phyloP scores from a whole-genome alignment of 37 sponge, comb jelly and placozoan species.

The Cliona cf. orientalis region DNA sequence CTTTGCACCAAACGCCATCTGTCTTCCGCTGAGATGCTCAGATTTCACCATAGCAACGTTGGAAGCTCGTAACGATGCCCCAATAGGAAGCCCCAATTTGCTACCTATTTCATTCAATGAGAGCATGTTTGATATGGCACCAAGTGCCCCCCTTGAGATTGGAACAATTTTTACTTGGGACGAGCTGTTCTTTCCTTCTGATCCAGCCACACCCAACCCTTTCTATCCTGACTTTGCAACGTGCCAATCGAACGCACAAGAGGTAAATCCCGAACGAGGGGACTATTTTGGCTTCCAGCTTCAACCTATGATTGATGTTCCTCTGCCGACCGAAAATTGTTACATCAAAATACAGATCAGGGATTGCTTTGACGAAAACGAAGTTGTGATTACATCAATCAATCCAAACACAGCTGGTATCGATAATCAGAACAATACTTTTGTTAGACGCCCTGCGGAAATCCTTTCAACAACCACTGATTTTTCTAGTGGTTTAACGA shows the following conservation, averaged over 20 bases:
- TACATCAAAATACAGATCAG: conserved; percentile 15
- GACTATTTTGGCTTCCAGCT: conserved; percentile 10
- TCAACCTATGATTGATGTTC: not conserved
- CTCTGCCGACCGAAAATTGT: not conserved
- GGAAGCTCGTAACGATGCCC: not conserved
- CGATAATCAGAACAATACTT: not conserved
- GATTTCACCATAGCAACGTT: not conserved
- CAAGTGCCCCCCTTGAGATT: conserved; percentile 2
- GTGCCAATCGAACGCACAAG: not conserved
- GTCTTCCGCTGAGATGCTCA: conserved; percentile 13
- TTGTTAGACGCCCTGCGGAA: not conserved
- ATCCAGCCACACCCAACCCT: not conserved
- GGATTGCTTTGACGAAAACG: not conserved
- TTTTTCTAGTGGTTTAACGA: not conserved
- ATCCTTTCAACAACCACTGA: not conserved
- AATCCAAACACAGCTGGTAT: not conserved
- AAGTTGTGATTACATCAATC: not conserved
- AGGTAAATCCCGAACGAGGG: no score
- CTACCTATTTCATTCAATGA: not conserved
- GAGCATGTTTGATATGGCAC: not conserved
- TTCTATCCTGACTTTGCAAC: not conserved
- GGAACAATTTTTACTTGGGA: not conserved
- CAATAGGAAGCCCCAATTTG: not conserved
- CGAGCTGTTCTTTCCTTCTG: not conserved
- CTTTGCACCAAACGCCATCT: not conserved